These are phyloP conservation scores for Drosophila quinaria DNA, from an alignment of 2,888 invertebrate genomes.

Conservation along the genomic window DNA sequence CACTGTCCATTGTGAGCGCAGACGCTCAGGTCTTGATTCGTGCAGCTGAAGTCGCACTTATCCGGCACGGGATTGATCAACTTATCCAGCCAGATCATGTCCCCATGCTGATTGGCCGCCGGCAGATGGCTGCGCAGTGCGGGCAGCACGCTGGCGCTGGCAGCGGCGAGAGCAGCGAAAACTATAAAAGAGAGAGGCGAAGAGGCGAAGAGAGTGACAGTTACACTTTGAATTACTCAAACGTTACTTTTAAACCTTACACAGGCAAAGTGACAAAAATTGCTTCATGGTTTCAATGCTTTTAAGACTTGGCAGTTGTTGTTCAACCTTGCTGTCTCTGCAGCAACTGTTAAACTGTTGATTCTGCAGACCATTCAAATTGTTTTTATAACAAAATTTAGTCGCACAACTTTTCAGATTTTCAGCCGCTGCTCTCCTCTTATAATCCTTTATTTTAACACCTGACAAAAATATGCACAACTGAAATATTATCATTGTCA, in stretches of 20 bases:
- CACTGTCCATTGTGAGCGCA: slow-evolving; percentile 80
- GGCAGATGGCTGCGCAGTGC: slow-evolving; percentile 28
- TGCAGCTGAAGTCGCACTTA: slow-evolving; percentile 72
- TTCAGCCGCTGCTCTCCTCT: slow-evolving; percentile 5
- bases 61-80: slow-evolving; percentile 42
- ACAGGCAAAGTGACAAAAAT: slow-evolving; percentile 35
- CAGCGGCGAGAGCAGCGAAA: slow-evolving; percentile 20
- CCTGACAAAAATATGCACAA: slow-evolving; percentile 67
- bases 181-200: slow-evolving; percentile 33
- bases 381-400: slow-evolving; percentile 57
- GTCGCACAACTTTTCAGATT: slow-evolving; percentile 15
- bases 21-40: slow-evolving; percentile 53
- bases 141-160: slow-evolving; percentile 53
- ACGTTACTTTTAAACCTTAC: slow-evolving; percentile 41
- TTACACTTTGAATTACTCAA: not conserved
- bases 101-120: slow-evolving; percentile 58
- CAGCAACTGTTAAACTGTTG: slow-evolving; percentile 66
- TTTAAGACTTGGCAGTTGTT: slow-evolving; percentile 26
- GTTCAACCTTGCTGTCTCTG: slow-evolving; percentile 50
- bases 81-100: slow-evolving; percentile 40
- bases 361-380: slow-evolving; percentile 14
- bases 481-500: slow-evolving; percentile 33
- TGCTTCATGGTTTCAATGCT: slow-evolving; percentile 42
- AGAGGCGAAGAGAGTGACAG: not conserved
- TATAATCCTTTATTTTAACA: slow-evolving; percentile 72